These are phyloP conservation scores for Cephus pulcher DNA, from an alignment of 2,888 invertebrate genomes.

Conservation along the genomic window DNA sequence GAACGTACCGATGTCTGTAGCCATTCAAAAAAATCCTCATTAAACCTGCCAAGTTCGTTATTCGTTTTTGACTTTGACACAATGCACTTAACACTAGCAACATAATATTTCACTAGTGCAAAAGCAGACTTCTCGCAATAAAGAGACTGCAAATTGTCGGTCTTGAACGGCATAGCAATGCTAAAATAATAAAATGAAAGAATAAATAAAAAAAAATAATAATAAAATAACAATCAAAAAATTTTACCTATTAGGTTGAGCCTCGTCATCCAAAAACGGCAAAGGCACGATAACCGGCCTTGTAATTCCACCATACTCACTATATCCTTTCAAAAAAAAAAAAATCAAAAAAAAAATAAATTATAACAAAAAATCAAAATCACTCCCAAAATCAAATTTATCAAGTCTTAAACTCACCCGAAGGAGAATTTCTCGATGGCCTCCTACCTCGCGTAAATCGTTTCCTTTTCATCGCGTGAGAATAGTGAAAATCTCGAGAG, in stretches of 20 bases:
- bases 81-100: slow-evolving; percentile 70
- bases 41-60: slow-evolving; percentile 65
- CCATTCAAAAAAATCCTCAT: slow-evolving; percentile 70
- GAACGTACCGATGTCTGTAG: slow-evolving; percentile 66
- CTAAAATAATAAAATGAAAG: slow-evolving; percentile 33
- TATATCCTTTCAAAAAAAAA: not conserved
- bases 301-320: not conserved
- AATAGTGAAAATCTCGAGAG: not conserved
- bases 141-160: slow-evolving; percentile 68
- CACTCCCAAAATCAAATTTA: not conserved
- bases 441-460: not conserved
- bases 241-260: slow-evolving; percentile 62
- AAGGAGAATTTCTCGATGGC: not conserved
- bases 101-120: slow-evolving; percentile 70
- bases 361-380: not conserved
- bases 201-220: slow-evolving; percentile 1
- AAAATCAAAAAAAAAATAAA: not conserved
- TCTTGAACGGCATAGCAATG: slow-evolving; percentile 74
- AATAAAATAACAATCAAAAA: not conserved
- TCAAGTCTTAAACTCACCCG: not conserved
- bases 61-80: slow-evolving; percentile 58
- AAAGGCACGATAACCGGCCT: slow-evolving; percentile 65
- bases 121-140: slow-evolving; percentile 65
- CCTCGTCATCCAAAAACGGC: slow-evolving; percentile 72
- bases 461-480: not conserved